A percentile compares a stretch with the other conserved stretches of the same genome.
Conservation (phyloP, 1,140 invertebrate species). For the Nylanderia fulva region DNA sequence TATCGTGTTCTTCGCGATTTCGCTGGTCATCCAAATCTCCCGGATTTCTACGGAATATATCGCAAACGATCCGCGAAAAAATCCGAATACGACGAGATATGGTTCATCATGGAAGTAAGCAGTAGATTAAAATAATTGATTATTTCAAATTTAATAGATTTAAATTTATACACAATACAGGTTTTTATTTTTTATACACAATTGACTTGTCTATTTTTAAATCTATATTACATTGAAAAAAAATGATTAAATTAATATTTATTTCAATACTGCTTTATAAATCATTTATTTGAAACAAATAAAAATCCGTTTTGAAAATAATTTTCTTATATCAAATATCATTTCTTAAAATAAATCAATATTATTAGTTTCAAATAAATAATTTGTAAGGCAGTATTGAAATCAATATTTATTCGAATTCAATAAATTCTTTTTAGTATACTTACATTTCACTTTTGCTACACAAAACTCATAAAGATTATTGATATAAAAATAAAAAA, state of each 20-base stretch:
- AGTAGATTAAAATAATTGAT: neutral
- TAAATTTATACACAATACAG: neutral
- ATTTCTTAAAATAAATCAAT: too few species aligned
- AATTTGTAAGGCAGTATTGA: too few species aligned
- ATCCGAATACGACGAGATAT: constrained; percentile 90
- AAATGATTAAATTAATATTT: too few species aligned
- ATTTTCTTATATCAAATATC: too few species aligned
- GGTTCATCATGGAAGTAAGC: constrained; percentile 96
- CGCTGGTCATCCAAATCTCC: constrained; percentile 91
- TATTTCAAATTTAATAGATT: neutral
- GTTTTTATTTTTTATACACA: too few species aligned
- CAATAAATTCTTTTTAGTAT: too few species aligned
- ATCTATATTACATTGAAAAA: too few species aligned
- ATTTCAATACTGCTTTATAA: too few species aligned
- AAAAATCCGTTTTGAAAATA: too few species aligned
- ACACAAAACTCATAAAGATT: neutral
- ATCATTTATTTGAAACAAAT: too few species aligned
- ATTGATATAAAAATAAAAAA: neutral
- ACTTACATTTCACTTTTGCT: neutral
- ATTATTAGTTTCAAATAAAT: too few species aligned
- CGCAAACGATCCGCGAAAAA: constrained; percentile 88
- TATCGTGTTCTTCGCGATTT: constrained; percentile 93
- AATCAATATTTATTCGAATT: too few species aligned
- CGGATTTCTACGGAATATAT: constrained; percentile 94
- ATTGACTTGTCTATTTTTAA: neutral